phyloP scores from a whole-genome alignment of 2,113 vertebrate genomes.

The Otocyon megalotis region DNA sequence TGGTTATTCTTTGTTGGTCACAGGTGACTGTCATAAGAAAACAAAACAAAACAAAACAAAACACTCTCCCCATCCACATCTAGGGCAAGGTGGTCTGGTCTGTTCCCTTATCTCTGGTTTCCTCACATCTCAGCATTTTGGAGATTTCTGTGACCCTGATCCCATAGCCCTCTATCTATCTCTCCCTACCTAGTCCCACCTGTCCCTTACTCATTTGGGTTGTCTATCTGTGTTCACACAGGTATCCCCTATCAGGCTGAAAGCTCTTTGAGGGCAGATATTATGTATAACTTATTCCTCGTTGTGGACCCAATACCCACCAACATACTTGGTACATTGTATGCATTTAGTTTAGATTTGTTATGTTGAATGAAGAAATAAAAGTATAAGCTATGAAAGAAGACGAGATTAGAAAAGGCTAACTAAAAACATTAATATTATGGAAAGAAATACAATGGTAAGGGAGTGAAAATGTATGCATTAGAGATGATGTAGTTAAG shows the following conservation, averaged over 20 bases:
- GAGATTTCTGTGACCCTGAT: too few relatives aligned
- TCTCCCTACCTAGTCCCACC: too few relatives aligned
- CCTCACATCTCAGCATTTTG: too few relatives aligned
- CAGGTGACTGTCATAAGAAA: too few relatives aligned
- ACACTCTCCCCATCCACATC: too few relatives aligned
- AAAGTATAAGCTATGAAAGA: background rate
- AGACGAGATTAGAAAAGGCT: background rate
- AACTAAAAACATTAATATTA: background rate
- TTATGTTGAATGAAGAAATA: background rate
- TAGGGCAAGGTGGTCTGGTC: too few relatives aligned
- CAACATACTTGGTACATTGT: background rate
- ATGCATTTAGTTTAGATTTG: background rate
- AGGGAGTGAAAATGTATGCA: background rate
- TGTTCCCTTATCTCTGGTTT: too few relatives aligned
- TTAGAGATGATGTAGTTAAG: background rate
- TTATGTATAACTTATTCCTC: background rate
- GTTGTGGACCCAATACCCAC: background rate
- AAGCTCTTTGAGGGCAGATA: background rate
- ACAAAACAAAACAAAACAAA: too few relatives aligned
- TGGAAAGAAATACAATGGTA: background rate
- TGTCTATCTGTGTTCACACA: too few relatives aligned
- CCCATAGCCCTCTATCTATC: too few relatives aligned
- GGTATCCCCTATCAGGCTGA: background rate
- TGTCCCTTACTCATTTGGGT: too few relatives aligned
- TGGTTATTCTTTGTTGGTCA: too few relatives aligned